Evolutionary conservation across 2,888 invertebrate species (phyloP).

Genomic region (Gibbula magus): DNA sequence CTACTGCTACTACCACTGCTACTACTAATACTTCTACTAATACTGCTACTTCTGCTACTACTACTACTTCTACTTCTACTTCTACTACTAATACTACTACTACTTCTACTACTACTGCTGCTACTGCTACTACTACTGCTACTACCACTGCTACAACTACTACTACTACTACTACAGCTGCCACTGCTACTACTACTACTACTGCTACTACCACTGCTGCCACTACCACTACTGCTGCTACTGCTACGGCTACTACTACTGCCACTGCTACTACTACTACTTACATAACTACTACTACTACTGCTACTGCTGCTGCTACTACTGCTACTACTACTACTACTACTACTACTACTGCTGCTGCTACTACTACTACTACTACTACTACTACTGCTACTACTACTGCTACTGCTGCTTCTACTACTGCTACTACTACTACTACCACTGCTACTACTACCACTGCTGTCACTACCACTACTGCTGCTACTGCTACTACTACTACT

Average conservation of each 20-base stretch:
- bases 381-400: not conserved
- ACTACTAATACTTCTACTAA: no score
- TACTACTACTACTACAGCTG: conserved; percentile 8
- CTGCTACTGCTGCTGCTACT: conserved; percentile 13
- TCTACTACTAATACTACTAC: no score
- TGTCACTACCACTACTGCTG: not conserved
- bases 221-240: conserved; percentile 15
- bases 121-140: conserved; percentile 6
- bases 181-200: conserved; percentile 17
- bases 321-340: not conserved
- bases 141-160: not conserved
- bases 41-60: no score
- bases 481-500: not conserved
- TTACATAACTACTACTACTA: no score
- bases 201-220: conserved; percentile 11
- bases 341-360: not conserved
- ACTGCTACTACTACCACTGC: not conserved
- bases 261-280: no score
- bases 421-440: not conserved
- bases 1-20: no score
- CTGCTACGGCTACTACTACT: no score
- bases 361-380: not conserved
- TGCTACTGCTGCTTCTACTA: no score
- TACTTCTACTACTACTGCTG: conserved; percentile 22
- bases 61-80: no score